A percentile compares a stretch with the other conserved stretches of the same genome.
phyloP scores from a whole-genome alignment of 2,888 invertebrate genomes.

The Papilio gigon region DNA sequence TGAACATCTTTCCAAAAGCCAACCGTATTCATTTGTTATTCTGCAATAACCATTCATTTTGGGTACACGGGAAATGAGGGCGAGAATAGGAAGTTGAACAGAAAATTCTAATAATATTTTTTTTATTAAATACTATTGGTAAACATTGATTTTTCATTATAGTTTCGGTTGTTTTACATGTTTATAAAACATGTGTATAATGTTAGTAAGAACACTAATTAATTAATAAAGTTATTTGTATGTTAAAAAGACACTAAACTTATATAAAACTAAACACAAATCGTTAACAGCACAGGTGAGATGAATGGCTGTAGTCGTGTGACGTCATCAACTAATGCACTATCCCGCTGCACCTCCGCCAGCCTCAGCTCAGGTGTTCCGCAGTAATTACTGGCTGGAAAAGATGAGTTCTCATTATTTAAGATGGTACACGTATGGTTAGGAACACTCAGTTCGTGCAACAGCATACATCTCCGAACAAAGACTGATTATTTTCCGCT shows the following conservation, averaged over 20 bases:
- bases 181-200: too few relatives aligned
- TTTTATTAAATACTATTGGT: too few relatives aligned
- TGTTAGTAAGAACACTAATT: too few relatives aligned
- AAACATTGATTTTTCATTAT: too few relatives aligned
- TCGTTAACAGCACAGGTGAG: conserved; percentile 37
- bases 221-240: background rate
- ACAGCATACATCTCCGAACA: conserved; percentile 42
- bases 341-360: conserved; percentile 65
- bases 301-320: conserved; percentile 52
- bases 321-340: conserved; percentile 79
- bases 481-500: conserved; percentile 42
- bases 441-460: conserved; percentile 51
- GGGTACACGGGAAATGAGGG: too few relatives aligned
- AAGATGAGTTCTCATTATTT: conserved; percentile 72
- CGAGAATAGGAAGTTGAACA: too few relatives aligned
- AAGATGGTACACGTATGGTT: conserved; percentile 62
- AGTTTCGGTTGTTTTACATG: too few relatives aligned
- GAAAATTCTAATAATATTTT: too few relatives aligned
- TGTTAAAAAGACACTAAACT: conserved; percentile 10
- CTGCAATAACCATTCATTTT: too few relatives aligned
- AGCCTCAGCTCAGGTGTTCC: conserved; percentile 53
- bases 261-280: conserved; percentile 34
- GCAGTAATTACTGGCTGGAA: conserved; percentile 71
- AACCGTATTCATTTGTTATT: too few relatives aligned
- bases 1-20: too few relatives aligned